These are phyloP conservation scores for Gymnocypris eckloni DNA, from an alignment of 2,797 vertebrate species.

Conservation along the genomic window DNA sequence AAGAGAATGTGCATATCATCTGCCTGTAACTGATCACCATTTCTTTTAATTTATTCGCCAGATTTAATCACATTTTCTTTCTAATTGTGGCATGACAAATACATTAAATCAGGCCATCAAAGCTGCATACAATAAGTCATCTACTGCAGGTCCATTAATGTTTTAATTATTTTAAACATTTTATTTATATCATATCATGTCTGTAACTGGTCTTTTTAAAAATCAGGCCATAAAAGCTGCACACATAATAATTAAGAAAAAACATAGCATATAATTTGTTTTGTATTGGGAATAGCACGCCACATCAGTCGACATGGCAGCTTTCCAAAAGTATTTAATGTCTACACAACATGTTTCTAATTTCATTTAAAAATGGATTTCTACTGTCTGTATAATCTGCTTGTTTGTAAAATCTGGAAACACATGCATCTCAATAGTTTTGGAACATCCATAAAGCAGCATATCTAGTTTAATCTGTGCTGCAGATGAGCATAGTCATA, in stretches of 20 bases:
- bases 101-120: neutral
- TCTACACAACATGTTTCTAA: neutral
- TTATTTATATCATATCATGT: neutral
- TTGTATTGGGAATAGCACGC: neutral
- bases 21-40: neutral
- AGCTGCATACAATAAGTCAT: neutral
- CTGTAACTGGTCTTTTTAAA: neutral
- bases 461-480: neutral
- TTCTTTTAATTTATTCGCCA: neutral
- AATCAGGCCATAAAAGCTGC: neutral
- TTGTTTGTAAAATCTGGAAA: conserved; percentile 1
- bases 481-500: conserved; percentile 9
- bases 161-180: neutral
- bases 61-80: neutral
- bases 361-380: neutral
- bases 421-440: neutral
- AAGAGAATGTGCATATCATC: neutral
- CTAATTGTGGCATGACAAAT: neutral
- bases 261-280: neutral
- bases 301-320: neutral
- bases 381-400: neutral
- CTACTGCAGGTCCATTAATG: neutral
- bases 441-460: neutral
- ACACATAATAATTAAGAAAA: neutral
- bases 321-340: neutral